These are phyloP conservation scores for Lithobates sylvaticus DNA, from an alignment of 2,797 vertebrate species.

Conservation along the genomic window DNA sequence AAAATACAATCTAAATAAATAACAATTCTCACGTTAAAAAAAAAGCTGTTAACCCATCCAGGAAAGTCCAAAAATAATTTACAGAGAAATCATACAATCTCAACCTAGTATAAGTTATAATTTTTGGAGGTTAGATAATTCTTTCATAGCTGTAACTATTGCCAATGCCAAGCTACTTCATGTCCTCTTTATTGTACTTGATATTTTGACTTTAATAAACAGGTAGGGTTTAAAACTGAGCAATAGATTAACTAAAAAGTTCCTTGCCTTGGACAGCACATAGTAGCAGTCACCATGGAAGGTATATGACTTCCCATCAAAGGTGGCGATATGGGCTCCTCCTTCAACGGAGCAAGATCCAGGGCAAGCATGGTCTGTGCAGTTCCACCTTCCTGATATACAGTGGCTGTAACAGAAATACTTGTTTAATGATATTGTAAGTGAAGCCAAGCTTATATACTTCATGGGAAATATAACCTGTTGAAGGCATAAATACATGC, in stretches of 20 bases:
- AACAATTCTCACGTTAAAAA: too few relatives aligned
- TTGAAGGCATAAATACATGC: too few relatives aligned
- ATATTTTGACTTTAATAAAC: neutral
- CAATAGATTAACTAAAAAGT: neutral
- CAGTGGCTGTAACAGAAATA: constrained; percentile 80
- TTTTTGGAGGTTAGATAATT: too few relatives aligned
- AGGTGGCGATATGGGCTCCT: constrained; percentile 90
- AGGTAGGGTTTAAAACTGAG: neutral
- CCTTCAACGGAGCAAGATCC: constrained; percentile 86
- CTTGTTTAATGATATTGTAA: neutral
- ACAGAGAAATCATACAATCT: too few relatives aligned
- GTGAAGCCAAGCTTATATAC: neutral
- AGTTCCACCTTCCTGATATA: constrained; percentile 84
- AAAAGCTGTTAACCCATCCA: too few relatives aligned
- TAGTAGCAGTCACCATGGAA: constrained; percentile 95
- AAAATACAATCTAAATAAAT: too few relatives aligned
- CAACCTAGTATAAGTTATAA: too few relatives aligned
- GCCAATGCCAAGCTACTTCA: neutral
- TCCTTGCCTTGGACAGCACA: constrained; percentile 83
- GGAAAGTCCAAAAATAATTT: too few relatives aligned
- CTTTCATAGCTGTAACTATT: too few relatives aligned
- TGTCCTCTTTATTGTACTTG: neutral
- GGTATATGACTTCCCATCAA: constrained; percentile 89
- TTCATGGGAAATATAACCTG: neutral
- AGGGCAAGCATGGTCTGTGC: constrained; percentile 78